Evolutionary conservation across 2,888 invertebrate species (phyloP), one percentile per base, ranked within the genome.

Genomic region (Taphrorychus bicolor): DNA sequence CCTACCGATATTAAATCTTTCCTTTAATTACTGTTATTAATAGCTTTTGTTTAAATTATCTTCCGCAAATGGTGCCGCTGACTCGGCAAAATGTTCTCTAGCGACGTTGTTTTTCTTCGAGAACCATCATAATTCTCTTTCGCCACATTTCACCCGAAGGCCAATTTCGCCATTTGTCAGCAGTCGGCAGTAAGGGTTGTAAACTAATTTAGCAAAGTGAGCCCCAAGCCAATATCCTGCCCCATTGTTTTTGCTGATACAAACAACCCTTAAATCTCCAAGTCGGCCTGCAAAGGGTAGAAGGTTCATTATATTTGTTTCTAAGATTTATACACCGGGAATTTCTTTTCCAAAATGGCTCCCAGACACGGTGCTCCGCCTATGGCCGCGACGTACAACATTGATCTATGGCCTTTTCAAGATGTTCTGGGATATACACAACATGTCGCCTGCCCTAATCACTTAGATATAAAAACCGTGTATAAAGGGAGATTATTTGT

Each of bases 1-100:
- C 78, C 73, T 75, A 75, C 75, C 79, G 76, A 77, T 79, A 80
- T 79, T 81, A 82, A 80, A 81, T 81, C 81, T 80, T 17, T 76
- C 78, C 78, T 81, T 79, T 82, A 82, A 82, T 81, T 81, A 80
- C 80, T 69, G 69, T 77, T 76, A 21, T 51, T 51, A 51, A 51
- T 51, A 18, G 18, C 2, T 3, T 52, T 41, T 41, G 32, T 1
- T 32, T 7, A 32, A 32, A 9, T 45, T 45, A 18, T 45, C 45
- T 45, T 45, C 4, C 1, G n/a, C n/a, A n/a, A n/a, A n/a, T n/a
- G n/a, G n/a, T n/a, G n/a, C n/a, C n/a, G n/a, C n/a, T n/a, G n/a
- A n/a, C n/a, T 32, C 3, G 9, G 32, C 14, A 16, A 16, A 45
- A 45, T 45, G 14, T 32, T 32, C 45, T 32, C 0, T 7, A 32